Conservation (phyloP, 2,113 vertebrate genomes). For the Protobothrops flavoviridis region DNA sequence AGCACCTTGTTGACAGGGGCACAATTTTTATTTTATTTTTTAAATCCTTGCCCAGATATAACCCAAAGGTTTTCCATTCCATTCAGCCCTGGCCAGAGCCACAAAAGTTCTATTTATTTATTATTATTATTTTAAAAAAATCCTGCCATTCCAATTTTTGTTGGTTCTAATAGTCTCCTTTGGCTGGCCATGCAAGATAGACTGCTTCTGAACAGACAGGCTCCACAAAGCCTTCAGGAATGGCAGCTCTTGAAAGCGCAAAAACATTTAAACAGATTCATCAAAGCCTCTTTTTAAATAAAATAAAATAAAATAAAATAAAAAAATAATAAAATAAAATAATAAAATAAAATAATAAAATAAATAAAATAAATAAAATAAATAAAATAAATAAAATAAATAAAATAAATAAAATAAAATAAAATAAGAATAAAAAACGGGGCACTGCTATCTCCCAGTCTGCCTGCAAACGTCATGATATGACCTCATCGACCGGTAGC, state of each 20-base stretch:
- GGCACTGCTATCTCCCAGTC: no score
- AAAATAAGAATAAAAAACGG: no score
- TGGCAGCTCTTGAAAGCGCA: not conserved
- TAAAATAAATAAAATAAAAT: no score
- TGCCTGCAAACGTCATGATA: no score
- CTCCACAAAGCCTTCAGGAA: not conserved
- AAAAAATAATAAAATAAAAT: no score
- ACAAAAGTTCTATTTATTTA: not conserved
- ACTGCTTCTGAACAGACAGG: not conserved
- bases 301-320: no score
- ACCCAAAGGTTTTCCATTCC: not conserved
- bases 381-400: no score
- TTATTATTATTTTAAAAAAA: not conserved
- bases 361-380: no score
- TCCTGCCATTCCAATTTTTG: not conserved
- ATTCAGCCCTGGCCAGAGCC: not conserved
- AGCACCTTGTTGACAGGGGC: not conserved
- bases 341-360: no score
- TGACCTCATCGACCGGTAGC: no score
- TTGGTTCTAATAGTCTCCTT: not conserved
- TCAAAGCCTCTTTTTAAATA: no score
- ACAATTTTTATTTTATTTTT: not conserved
- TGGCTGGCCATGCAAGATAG: not conserved
- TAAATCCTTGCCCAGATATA: not conserved
- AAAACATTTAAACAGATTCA: no score